Evolutionary conservation across 2,113 vertebrate species (phyloP), one percentile per base, ranked within the genome.

Genomic region (Nothoprocta perdicaria): DNA sequence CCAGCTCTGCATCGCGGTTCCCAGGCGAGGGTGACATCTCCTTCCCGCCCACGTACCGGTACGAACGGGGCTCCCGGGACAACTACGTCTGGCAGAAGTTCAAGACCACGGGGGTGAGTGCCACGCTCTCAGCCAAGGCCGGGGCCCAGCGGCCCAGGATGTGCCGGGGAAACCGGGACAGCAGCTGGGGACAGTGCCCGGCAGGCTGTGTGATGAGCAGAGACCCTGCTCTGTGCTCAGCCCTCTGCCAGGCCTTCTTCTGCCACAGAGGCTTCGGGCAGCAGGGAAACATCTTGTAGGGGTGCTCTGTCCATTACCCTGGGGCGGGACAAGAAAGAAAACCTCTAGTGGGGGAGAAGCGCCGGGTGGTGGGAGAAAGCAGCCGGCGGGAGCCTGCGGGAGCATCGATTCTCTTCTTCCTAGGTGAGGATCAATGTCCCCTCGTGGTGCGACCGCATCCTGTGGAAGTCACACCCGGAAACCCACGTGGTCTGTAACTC

Each of bases 41-140:
- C 4, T 99, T 98, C 83, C 99, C 99, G 4, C 99, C 99, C 23
- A 99, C 99, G 1, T 99, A 99, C 93, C 98, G 99, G 35, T 99
- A 99, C 3, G 99, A 99, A 92, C 97, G 99, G 14, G 99, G 99
- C 18, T 99, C 99, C 43, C 95, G 99, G 33, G 99, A 99, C 92
- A 99, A 98, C 0, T 99, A 99, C 4, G 98, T 99, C 14, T 99
- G 99, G 98, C 99, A 99, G 95, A 99, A 99, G 90, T 99, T 99
- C 97, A 99, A 99, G 78, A 98, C 99, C 65, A 99, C 99, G 0
- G 99, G 99, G 97, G 99, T 99, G 95, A 29, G 98, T 38, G 35
- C 8, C 35, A 38, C 63, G 0, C 15, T 11, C 6, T 41, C 41
- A 14, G 1, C 35, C 0, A 1, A 52, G 50, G 55, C 50, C 4